Conservation (phyloP, 2,888 invertebrate genomes). For the Athetis lepigone region DNA sequence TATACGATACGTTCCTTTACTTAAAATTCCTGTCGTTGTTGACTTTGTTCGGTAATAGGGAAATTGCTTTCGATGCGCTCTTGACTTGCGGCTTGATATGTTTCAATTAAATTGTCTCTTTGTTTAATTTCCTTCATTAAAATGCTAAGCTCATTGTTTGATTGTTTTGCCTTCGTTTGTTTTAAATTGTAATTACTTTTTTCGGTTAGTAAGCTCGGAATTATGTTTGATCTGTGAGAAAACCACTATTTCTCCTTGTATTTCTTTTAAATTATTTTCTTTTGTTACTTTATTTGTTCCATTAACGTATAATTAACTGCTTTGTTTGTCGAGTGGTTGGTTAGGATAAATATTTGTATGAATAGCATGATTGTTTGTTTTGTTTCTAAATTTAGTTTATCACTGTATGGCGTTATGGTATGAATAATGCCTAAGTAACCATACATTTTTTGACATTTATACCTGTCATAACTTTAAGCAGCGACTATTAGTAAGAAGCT, state of each 20-base stretch:
- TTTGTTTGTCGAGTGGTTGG: no score
- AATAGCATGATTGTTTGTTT: no score
- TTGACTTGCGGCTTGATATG: constrained; percentile 48
- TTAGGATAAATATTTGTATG: no score
- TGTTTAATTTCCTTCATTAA: constrained; percentile 52
- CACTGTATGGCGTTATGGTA: no score
- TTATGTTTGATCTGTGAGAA: constrained; percentile 3
- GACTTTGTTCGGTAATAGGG: constrained; percentile 52
- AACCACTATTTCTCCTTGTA: neutral
- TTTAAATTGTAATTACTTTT: constrained; percentile 41
- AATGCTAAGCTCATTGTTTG: constrained; percentile 48
- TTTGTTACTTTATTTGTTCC: no score
- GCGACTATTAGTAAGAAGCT: no score
- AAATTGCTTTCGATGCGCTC: constrained; percentile 54
- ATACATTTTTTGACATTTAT: no score
- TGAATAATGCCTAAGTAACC: no score
- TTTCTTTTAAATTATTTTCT: neutral
- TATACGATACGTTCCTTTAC: constrained; percentile 55
- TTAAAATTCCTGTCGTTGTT: constrained; percentile 57
- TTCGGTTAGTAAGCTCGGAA: constrained; percentile 19
- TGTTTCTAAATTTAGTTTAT: no score
- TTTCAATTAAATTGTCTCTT: constrained; percentile 53
- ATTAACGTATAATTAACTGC: no score
- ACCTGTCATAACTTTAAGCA: no score
- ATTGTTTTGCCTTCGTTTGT: constrained; percentile 32